Percentiles rank a stretch among this genome's conserved stretches.
Evolutionary conservation across 2,888 invertebrate species (phyloP).

Genomic region (Chelonus formosanus): DNA sequence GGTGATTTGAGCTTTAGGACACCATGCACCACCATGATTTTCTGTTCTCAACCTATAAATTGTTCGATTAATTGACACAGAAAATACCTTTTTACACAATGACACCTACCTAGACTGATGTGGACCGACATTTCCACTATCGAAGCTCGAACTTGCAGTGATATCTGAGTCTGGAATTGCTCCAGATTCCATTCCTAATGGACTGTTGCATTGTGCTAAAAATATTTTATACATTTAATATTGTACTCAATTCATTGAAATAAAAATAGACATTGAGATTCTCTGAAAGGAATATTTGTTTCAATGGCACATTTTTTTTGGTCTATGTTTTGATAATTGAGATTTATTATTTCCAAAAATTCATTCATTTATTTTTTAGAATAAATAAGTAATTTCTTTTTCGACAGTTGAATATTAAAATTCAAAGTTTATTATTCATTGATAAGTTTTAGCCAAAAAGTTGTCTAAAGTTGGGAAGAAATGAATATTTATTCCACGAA

Average conservation of each 20-base stretch:
- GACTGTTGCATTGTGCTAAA: conserved; percentile 69
- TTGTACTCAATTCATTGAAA: not conserved
- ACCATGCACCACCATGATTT: conserved; percentile 77
- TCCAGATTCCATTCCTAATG: conserved; percentile 74
- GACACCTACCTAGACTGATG: conserved; percentile 69
- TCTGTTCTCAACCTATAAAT: conserved; percentile 71
- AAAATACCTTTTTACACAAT: no score
- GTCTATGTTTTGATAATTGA: no score
- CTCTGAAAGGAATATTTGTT: no score
- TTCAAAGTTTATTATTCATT: no score
- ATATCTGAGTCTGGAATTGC: conserved; percentile 72
- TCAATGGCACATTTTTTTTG: no score
- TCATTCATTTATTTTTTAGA: no score
- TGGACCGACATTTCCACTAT: conserved; percentile 73
- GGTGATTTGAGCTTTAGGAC: conserved; percentile 72
- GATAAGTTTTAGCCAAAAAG: no score
- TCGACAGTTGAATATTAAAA: no score
- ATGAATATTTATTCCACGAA: no score
- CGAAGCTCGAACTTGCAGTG: conserved; percentile 73
- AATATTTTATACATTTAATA: conserved; percentile 22
- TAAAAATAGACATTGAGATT: conserved; percentile 2
- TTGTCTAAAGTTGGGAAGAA: no score
- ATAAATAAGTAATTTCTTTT: no score
- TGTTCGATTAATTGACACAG: conserved; percentile 2
- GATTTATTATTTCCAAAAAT: no score